Evolutionary conservation across 2,797 vertebrate genomes (phyloP), one percentile per base, ranked within the genome.

Genomic region (Stomatorhinus walkeri): DNA sequence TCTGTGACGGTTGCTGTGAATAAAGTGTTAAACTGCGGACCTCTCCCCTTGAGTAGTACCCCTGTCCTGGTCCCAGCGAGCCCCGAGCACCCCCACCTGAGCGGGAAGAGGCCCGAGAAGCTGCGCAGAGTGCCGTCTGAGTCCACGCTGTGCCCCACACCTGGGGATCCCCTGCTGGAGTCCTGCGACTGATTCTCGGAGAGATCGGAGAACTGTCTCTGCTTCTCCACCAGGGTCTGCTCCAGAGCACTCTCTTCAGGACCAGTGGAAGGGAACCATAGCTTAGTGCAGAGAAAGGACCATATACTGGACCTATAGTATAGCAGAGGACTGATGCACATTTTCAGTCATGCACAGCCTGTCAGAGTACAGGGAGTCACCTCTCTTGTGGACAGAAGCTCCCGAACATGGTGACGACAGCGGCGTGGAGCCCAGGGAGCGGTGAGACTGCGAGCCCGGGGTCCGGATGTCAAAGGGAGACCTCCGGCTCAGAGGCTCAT

Each of bases 341-440:
- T 36, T 86, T 56, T n/a, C 49, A 48, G n/a, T 54, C 40, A 5
- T 10, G 28, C 10, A 72, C 72, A 79, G 36, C 72, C 72, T 36
- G 36, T 46, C 72, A 79, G 36, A 79, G 72, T n/a, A 2, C 40
- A 40, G 2, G 36, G 5, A 79, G 72, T 92, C 94, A 93, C 95
- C 96, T 94, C 93, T 96, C 91, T 94, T 98, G 93, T 92, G 97
- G 4, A 93, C 92, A 28, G 96, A 98, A 89, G 94, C 87, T 56
- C 95, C 96, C 1, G 97, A 97, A 87, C 88, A 94, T 22, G 97
- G 97, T 0, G 97, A 98, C 0, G 96, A 94, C 56, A 91, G 93
- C 91, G 95, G 96, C 8, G 91, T 94, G 32, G 93, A 92, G 72
- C 93, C 95, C 14, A 96, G 93, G 0, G 97, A 97, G 90, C 94